Evolutionary conservation across 2,797 vertebrate genomes (phyloP), one percentile per base, ranked within the genome.

Genomic region (Cephalopachus bancanus): DNA sequence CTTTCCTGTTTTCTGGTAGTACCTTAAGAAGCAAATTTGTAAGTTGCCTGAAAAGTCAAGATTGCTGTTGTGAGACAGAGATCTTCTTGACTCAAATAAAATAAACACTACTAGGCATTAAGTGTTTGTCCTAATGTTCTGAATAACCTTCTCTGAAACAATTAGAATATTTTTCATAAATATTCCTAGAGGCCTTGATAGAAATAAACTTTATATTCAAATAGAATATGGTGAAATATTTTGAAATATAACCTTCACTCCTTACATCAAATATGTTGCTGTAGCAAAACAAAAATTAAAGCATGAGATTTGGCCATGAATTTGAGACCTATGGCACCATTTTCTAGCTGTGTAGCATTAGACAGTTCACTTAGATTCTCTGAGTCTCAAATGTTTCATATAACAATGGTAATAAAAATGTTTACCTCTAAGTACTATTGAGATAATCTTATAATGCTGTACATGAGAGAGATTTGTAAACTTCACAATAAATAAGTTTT

Each of bases 11-110:
- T 84, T 93, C 74, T 81, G 44, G 1, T 1, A 94, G 44, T 80
- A 91, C 87, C 16, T 93, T 86, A 81, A 91, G 93, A 96, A 96
- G 87, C 44, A 64, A 79, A 89, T 83, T 49, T 83, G 4, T 74
- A 91, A 94, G 10, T 89, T 97, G 53, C 22, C 62, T n/a, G 1
- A 72, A 69, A 26, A 81, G 17, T 86, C 11, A 59, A 85, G 51
- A 83, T 5, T 30, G 22, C 51, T 90, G 14, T 88, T 37, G 2
- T 55, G 12, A 15, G 79, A 91, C 3, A 89, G 44, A 88, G 14
- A 10, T 93, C 79, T 91, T 80, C 60, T 83, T 65, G 49, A 12
- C 78, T 28, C 30, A 90, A 89, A 84, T 60, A 72, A 94, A 92
- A 74, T 33, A 62, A 88, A 89, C 22, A 11, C 20, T 81, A 17